Evolutionary conservation across 2,888 invertebrate species (phyloP), one percentile per base, ranked within the genome.

Genomic region (Yponomeuta sedellus): DNA sequence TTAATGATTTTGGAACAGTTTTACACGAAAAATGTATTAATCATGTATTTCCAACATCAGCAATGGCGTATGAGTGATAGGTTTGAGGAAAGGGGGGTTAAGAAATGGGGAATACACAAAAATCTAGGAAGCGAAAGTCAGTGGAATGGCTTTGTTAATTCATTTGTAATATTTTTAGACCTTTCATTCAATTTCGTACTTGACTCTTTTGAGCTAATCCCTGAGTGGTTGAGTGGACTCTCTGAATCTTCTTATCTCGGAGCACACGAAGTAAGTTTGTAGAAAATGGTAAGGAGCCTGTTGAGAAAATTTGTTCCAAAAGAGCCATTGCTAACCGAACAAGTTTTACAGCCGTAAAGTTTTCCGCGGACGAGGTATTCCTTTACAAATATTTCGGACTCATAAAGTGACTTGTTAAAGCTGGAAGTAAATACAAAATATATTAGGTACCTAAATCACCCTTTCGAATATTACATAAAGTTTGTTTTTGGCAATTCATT

Each of bases 401-500:
- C 25, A 20, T 20, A 12, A 25, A 59, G 59, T 59, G 25, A 59
- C 25, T 22, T 11, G 25, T 20, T 3, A 20, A 59, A 59, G 22
- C 59, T 3, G 59, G 25, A 19, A 59, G 59, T 20, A 59, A 59
- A 59, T 25, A 59, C 59, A 22, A 22, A 59, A 59, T 59, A 20
- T 59, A 59, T 22, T 8, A 34, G 34, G 34, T 22, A 10, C 59
- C 59, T 20, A 10, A 39, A 39, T 16, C 39, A 28, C 34, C 19
- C 62, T 34, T 34, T 39, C 25, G 39, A 62, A 62, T 62, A 34
- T 34, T 62, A 62, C 39, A 12, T 8, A 4, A 62, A 62, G 62
- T 62, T 62, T 62, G 62, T 62, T 62, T 62, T 39, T 28, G 62
- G 20, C 62, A 62, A 62, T 62, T 52, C 64, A 64, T 20, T 19